phyloP scores from a whole-genome alignment of 1,140 invertebrate species.

The Scaptomyza pallida region DNA sequence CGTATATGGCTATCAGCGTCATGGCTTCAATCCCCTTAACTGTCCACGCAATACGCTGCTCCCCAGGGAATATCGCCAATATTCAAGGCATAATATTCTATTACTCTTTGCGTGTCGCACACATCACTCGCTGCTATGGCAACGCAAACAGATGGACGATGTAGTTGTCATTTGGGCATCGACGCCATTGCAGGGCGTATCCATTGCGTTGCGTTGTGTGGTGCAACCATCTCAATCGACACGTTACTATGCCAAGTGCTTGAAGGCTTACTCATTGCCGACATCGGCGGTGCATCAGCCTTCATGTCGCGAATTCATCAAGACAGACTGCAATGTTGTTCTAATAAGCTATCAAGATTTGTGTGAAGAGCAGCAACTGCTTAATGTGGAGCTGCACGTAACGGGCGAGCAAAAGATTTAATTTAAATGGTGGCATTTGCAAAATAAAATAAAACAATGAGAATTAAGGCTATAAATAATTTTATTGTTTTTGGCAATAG shows the following conservation, averaged over 20 bases:
- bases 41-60: slow-evolving; percentile 51
- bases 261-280: slow-evolving; percentile 41
- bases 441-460: neutral
- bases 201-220: slow-evolving; percentile 40
- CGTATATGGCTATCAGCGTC: slow-evolving; percentile 55
- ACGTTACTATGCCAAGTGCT: slow-evolving; percentile 42
- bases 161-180: slow-evolving; percentile 55
- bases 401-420: slow-evolving; percentile 36
- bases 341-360: slow-evolving; percentile 55
- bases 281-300: neutral
- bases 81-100: slow-evolving; percentile 46
- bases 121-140: slow-evolving; percentile 48
- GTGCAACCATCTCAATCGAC: slow-evolving; percentile 38
- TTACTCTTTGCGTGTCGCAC: slow-evolving; percentile 62
- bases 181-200: slow-evolving; percentile 44
- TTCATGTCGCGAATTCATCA: slow-evolving; percentile 54
- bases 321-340: slow-evolving; percentile 49
- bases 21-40: slow-evolving; percentile 50
- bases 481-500: slow-evolving; percentile 38
- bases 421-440: too few species aligned
- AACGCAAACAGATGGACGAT: slow-evolving; percentile 35
- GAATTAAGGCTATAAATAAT: slow-evolving; percentile 34
- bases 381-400: slow-evolving; percentile 52
- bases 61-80: slow-evolving; percentile 46
- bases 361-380: slow-evolving; percentile 20